Percentiles rank a stretch among this genome's conserved stretches.
Evolutionary conservation across 2,113 vertebrate species (phyloP).

Genomic region (Chlorodrepanis virens): DNA sequence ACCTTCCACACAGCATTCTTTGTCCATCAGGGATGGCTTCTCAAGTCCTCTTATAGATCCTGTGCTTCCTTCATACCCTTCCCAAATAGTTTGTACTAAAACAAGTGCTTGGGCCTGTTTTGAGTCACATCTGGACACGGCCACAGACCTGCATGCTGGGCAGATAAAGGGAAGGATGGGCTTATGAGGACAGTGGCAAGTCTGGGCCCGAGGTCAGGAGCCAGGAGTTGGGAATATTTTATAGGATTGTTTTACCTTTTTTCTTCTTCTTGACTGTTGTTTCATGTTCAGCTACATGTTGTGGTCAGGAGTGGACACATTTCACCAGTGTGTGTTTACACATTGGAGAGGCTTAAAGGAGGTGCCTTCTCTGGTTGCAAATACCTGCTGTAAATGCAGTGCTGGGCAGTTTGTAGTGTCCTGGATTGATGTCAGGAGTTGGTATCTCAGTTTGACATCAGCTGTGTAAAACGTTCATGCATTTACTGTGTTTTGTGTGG

Average conservation of each 20-base stretch:
- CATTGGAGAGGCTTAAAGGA: neutral
- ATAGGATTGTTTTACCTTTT: neutral
- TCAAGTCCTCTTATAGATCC: too few species aligned
- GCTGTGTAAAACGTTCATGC: accelerated
- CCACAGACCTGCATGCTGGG: neutral
- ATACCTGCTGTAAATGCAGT: neutral
- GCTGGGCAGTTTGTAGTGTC: neutral
- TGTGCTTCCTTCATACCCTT: neutral
- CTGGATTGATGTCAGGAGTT: neutral
- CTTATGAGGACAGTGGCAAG: neutral
- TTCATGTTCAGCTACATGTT: neutral
- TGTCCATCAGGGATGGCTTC: neutral
- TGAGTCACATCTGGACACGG: accelerated
- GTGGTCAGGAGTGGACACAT: neutral
- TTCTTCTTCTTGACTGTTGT: neutral
- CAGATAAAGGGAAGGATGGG: neutral
- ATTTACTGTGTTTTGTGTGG: neutral
- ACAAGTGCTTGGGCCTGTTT: accelerated
- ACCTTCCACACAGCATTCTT: too few species aligned
- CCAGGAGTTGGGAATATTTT: accelerated
- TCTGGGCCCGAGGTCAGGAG: neutral
- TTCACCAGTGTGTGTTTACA: neutral
- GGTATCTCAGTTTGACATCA: neutral
- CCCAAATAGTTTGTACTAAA: neutral
- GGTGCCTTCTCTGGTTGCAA: neutral